These are phyloP conservation scores for Callospermophilus lateralis DNA, from an alignment of 2,113 vertebrate genomes.

Conservation along the genomic window DNA sequence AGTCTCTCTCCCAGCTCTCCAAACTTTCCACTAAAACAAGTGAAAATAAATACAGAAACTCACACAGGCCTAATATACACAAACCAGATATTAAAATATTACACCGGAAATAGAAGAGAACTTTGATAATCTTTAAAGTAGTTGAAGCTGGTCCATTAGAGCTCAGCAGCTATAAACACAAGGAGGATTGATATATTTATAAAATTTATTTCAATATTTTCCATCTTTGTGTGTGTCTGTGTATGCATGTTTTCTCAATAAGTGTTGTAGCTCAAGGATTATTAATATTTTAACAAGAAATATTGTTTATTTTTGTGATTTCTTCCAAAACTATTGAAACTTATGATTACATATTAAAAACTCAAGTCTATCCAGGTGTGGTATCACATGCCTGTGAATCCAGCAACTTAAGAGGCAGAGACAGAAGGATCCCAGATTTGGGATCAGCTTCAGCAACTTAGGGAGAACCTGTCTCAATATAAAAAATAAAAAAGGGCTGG, in stretches of 20 bases:
- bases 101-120: not conserved
- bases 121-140: not conserved
- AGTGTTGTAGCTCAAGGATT: not conserved
- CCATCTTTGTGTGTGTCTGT: not conserved
- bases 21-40: conserved; percentile 6
- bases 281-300: not conserved
- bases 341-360: not conserved
- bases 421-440: too few species aligned
- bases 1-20: not conserved
- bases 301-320: conserved; percentile 19
- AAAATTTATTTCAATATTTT: not conserved
- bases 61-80: not conserved
- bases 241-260: not conserved
- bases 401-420: too few species aligned
- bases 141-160: not conserved
- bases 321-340: not conserved
- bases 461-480: too few species aligned
- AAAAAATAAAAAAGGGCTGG: too few species aligned
- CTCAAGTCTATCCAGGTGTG: too few species aligned
- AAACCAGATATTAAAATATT: not conserved
- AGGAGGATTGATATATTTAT: not conserved
- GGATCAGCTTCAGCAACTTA: too few species aligned
- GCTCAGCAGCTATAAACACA: not conserved
- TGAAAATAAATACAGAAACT: not conserved
- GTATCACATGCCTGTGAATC: too few species aligned